phyloP scores from a whole-genome alignment of 2,888 invertebrate species.

The Calliopum simillimum region DNA sequence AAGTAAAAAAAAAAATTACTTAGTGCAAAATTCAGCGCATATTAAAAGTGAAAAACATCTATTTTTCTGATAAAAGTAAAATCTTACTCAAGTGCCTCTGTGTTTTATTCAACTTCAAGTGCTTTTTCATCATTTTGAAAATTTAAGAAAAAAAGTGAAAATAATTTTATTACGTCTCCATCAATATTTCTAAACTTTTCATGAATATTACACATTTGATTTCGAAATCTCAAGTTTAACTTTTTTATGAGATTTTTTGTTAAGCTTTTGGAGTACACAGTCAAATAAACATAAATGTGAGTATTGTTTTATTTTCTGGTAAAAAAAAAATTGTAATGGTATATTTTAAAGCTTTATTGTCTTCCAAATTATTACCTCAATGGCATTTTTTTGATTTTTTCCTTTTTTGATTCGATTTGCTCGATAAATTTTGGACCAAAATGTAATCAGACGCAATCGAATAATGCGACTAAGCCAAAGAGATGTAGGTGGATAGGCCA shows the following conservation, averaged over 20 bases:
- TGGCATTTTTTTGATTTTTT: too few relatives aligned
- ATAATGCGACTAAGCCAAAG: too few relatives aligned
- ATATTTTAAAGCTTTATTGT: too few relatives aligned
- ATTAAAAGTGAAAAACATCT: neutral
- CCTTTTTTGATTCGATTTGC: too few relatives aligned
- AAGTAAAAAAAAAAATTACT: neutral
- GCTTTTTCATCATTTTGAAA: constrained; percentile 1
- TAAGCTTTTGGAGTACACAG: neutral
- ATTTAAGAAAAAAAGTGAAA: neutral
- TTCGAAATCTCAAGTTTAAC: neutral
- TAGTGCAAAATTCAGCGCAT: neutral
- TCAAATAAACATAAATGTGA: constrained; percentile 23
- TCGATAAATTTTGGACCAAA: too few relatives aligned
- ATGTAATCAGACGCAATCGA: too few relatives aligned
- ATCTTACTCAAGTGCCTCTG: constrained; percentile 14
- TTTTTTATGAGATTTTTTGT: neutral
- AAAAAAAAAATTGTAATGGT: too few relatives aligned
- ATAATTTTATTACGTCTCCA: neutral
- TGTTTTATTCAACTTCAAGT: constrained; percentile 9
- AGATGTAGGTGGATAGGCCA: too few relatives aligned
- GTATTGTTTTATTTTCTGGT: neutral
- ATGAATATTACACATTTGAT: neutral
- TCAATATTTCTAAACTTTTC: neutral
- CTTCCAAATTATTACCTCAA: too few relatives aligned
- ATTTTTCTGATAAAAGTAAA: constrained; percentile 3